Conservation (phyloP, 2,888 invertebrate genomes). For the Apocheima hispidaria region DNA sequence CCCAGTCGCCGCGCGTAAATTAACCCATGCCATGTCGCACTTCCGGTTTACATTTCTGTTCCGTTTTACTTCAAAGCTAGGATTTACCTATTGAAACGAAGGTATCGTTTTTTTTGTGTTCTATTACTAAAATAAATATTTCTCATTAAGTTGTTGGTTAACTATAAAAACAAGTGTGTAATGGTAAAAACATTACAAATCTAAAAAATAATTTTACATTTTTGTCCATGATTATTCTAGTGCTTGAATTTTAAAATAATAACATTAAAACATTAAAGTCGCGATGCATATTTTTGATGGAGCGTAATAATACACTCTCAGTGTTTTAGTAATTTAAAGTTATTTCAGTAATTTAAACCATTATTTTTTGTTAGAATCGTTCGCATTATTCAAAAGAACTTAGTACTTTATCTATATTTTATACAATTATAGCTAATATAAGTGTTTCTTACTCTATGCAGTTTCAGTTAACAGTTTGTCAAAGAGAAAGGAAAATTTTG, state of each 20-base stretch:
- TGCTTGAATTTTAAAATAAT: too few species aligned
- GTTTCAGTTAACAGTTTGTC: conserved; percentile 36
- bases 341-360: not conserved
- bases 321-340: not conserved
- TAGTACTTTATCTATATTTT: not conserved
- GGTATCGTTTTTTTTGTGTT: too few species aligned
- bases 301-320: conserved; percentile 13
- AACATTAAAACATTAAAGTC: conserved; percentile 3
- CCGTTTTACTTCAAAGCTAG: conserved; percentile 46
- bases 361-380: too few species aligned
- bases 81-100: conserved; percentile 35
- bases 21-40: conserved; percentile 66
- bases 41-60: conserved; percentile 66
- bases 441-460: conserved; percentile 9
- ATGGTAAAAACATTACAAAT: too few species aligned
- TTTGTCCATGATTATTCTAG: not conserved
- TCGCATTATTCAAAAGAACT: not conserved
- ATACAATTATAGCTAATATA: conserved; percentile 21
- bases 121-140: too few species aligned
- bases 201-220: too few species aligned
- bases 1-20: conserved; percentile 70
- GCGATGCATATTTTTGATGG: conserved; percentile 10
- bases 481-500: conserved; percentile 56
- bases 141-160: too few species aligned
- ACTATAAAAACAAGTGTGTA: too few species aligned